Evolutionary conservation across 2,797 vertebrate genomes (phyloP).

Genomic region (Telmatherina bonti): DNA sequence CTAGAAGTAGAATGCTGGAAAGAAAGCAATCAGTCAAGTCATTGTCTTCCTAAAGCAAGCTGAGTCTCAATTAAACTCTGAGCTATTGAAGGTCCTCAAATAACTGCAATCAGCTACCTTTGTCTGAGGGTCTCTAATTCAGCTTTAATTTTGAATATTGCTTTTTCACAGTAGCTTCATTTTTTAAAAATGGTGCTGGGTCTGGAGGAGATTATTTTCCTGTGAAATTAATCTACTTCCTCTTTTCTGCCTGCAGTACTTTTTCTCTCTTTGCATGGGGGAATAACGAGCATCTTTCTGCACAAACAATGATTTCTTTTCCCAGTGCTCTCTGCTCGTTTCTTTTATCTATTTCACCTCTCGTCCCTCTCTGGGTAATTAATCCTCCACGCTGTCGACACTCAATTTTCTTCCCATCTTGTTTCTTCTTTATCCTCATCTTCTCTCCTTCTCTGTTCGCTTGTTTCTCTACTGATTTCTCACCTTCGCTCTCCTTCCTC

Average conservation of each 20-base stretch:
- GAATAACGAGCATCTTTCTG: conserved; percentile 33
- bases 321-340: conserved; percentile 16
- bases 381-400: conserved; percentile 47
- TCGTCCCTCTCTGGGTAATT: conserved; percentile 53
- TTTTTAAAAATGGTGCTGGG: conserved; percentile 5
- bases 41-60: conserved; percentile 43
- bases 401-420: conserved; percentile 43
- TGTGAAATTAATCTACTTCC: conserved; percentile 27
- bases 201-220: conserved; percentile 10
- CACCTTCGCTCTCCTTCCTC: background rate
- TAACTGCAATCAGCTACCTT: conserved; percentile 56
- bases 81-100: conserved; percentile 20
- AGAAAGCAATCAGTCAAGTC: conserved; percentile 26
- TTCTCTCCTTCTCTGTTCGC: conserved; percentile 2
- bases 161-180: conserved; percentile 18
- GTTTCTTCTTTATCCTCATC: conserved; percentile 13
- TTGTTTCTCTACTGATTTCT: conserved; percentile 16
- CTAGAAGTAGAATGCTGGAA: background rate
- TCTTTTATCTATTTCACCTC: conserved; percentile 56
- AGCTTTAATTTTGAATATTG: conserved; percentile 18
- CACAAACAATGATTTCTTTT: conserved; percentile 16
- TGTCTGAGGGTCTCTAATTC: conserved; percentile 35
- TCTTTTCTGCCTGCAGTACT: conserved; percentile 20
- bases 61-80: conserved; percentile 30
- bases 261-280: conserved; percentile 22